Conservation (phyloP, 2,113 vertebrate species). For the Podocnemis expansa region DNA sequence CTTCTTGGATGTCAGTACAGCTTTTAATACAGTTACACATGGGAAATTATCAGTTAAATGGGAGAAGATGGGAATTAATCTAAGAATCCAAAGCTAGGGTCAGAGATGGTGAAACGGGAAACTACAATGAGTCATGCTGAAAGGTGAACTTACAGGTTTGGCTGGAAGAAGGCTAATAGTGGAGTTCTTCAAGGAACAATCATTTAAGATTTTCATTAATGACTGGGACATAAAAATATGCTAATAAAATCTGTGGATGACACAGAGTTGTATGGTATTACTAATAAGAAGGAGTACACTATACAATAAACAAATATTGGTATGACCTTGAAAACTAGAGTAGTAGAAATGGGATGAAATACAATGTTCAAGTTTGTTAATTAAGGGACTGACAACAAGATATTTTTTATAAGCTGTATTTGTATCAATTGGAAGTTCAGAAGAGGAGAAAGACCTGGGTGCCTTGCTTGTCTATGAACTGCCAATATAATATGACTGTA, state of each 20-base stretch:
- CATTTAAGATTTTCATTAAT: neutral
- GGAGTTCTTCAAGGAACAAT: neutral
- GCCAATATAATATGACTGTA: neutral
- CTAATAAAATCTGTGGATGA: neutral
- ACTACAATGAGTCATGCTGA: neutral
- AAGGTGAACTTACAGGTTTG: neutral
- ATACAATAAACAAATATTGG: neutral
- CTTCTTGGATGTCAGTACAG: neutral
- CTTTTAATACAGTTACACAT: too few species aligned
- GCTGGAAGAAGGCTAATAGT: neutral
- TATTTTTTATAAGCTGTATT: neutral
- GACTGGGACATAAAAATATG: neutral
- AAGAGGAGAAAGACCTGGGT: neutral
- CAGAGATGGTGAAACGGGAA: neutral
- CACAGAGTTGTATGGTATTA: neutral
- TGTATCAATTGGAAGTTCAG: neutral
- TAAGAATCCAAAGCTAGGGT: neutral
- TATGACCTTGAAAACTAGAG: neutral
- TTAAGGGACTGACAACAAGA: neutral
- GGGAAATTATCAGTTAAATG: neutral
- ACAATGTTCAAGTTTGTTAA: neutral
- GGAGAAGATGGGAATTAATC: neutral
- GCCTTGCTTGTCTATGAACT: neutral
- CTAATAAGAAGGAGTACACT: neutral
- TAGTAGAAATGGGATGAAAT: neutral